Evolutionary conservation across 2,113 vertebrate species (phyloP).

Genomic region (Scytalopus superciliaris): DNA sequence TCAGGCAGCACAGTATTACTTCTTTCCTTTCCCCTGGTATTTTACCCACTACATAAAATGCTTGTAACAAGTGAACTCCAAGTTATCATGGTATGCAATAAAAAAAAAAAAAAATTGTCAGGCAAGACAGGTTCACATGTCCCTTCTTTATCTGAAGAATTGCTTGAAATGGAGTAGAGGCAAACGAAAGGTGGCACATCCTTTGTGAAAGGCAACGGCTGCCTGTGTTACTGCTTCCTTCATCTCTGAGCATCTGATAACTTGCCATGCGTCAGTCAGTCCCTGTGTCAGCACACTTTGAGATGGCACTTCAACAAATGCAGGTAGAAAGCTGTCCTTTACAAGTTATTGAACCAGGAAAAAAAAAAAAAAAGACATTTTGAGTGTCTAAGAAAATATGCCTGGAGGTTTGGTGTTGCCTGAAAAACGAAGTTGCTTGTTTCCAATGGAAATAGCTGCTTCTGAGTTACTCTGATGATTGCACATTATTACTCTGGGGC

Average conservation of each 20-base stretch:
- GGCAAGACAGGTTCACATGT: slow-evolving; percentile 28
- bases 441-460: background rate
- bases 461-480: background rate
- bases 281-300: slow-evolving; percentile 9
- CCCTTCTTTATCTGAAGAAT: slow-evolving; percentile 28
- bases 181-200: slow-evolving; percentile 53
- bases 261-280: slow-evolving; percentile 32
- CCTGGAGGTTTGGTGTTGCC: slow-evolving; percentile 2
- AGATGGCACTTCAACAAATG: slow-evolving; percentile 50
- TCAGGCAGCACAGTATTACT: slow-evolving; percentile 2
- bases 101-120: slow-evolving; percentile 3
- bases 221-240: slow-evolving; percentile 43
- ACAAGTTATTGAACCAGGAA: slow-evolving; percentile 37
- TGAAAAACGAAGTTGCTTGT: background rate
- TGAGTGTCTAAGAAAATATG: background rate
- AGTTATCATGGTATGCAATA: slow-evolving; percentile 32
- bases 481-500: background rate
- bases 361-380: background rate
- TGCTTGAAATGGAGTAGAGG: slow-evolving; percentile 46
- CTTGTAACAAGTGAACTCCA: slow-evolving; percentile 40
- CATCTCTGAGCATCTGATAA: slow-evolving; percentile 60
- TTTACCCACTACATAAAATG: slow-evolving; percentile 26
- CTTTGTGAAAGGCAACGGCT: slow-evolving; percentile 43
- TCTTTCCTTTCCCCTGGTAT: slow-evolving; percentile 18
- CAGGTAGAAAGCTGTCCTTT: slow-evolving; percentile 43